Evolutionary conservation across 2,888 invertebrate species (phyloP).

Genomic region (Pyralis farinalis): DNA sequence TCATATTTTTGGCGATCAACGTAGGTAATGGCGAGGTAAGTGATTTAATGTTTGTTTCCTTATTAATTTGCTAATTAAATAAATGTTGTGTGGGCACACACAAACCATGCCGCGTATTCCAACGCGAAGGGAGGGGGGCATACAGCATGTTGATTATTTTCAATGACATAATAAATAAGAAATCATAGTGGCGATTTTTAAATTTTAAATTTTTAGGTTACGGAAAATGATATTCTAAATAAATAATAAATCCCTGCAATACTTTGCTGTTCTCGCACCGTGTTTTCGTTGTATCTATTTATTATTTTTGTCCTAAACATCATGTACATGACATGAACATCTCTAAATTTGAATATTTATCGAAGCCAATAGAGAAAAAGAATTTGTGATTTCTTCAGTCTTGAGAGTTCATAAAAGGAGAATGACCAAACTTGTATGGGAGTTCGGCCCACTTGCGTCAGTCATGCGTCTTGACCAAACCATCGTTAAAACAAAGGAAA

Average conservation of each 20-base stretch:
- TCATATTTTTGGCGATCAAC: constrained; percentile 96
- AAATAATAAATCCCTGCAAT: neutral
- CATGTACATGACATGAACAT: too few relatives aligned
- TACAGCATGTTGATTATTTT: constrained; percentile 36
- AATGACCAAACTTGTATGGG: too few relatives aligned
- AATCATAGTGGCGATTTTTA: constrained; percentile 19
- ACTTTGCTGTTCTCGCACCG: too few relatives aligned
- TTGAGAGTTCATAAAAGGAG: too few relatives aligned
- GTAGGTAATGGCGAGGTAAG: constrained; percentile 93
- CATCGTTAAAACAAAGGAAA: too few relatives aligned
- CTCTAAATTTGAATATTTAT: too few relatives aligned
- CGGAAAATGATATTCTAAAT: constrained; percentile 4
- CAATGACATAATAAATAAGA: constrained; percentile 34
- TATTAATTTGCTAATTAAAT: constrained; percentile 19
- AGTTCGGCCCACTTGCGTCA: too few relatives aligned
- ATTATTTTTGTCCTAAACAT: too few relatives aligned
- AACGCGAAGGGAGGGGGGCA: constrained; percentile 22
- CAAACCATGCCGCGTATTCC: constrained; percentile 27
- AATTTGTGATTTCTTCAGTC: too few relatives aligned
- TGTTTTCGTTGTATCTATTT: too few relatives aligned
- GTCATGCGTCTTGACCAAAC: too few relatives aligned
- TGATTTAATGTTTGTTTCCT: constrained; percentile 19
- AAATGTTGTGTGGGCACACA: constrained; percentile 22
- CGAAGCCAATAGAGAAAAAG: too few relatives aligned
- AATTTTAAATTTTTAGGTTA: constrained; percentile 20